Percentiles rank a stretch among this genome's conserved stretches.
phyloP scores from a whole-genome alignment of 1,140 invertebrate genomes.

The Parasteatoda tepidariorum region DNA sequence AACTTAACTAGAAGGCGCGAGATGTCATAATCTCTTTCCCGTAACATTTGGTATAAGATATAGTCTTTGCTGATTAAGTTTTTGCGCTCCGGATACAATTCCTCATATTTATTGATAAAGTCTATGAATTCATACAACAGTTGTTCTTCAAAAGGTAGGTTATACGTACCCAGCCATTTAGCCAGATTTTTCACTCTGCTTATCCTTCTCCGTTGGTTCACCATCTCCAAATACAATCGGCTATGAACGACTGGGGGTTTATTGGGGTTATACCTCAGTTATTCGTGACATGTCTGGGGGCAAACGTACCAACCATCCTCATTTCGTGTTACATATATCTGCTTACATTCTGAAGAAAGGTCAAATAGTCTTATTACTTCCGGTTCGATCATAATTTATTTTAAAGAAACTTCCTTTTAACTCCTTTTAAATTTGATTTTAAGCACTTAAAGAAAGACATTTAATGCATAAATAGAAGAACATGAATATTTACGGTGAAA shows the following conservation, averaged over 20 bases:
- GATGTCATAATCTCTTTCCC: neutral
- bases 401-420: too few relatives aligned
- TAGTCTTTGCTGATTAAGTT: neutral
- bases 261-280: neutral
- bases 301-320: neutral
- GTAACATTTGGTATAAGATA: neutral
- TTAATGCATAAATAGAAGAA: neutral
- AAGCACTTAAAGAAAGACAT: neutral
- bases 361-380: neutral
- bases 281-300: neutral
- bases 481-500: neutral
- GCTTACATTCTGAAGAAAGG: neutral
- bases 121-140: neutral
- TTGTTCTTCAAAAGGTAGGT: neutral
- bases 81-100: neutral
- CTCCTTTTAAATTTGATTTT: neutral
- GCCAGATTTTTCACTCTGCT: neutral
- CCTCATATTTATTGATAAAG: neutral
- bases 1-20: neutral
- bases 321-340: neutral
- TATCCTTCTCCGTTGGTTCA: neutral
- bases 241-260: neutral
- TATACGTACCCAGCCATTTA: neutral
- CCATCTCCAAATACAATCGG: neutral
- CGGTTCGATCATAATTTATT: too few relatives aligned